Evolutionary conservation across 2,888 invertebrate species (phyloP), one percentile per base, ranked within the genome.

Genomic region (Eledone cirrhosa): DNA sequence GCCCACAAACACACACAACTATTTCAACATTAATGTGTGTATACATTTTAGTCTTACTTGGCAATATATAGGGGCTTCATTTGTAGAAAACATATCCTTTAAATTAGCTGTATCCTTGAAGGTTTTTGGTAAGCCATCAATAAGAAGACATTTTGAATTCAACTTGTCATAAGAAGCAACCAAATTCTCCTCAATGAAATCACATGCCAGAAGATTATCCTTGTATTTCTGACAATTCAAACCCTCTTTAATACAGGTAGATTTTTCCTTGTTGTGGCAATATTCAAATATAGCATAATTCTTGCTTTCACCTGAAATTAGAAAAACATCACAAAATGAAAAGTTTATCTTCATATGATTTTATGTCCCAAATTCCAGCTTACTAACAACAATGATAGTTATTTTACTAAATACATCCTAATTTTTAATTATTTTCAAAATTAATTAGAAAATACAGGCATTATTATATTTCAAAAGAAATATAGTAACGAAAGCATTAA

Each of bases 241-340:
- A 77, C 90, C 85, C 78, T 89, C 89, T 81, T 91, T 91, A n/a
- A 92, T 92, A 80, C 91, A 90, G 29, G 91, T 87, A 4, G 92
- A 91, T 77, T 91, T 89, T 82, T 92, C 92, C 82, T 91, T 91
- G 78, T 90, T 91, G 80, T 87, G 88, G 53, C 89, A 87, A 87
- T 91, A 93, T 84, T 92, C 92, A 41, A 93, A 92, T 86, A 93
- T 91, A 3, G 92, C 93, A 87, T 93, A 93, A 22, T 92, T 92
- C 85, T 92, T 92, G 86, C 91, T 92, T 59, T 90, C 89, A 79
- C 92, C 92, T 92, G 85, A 72, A 72, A 41, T 41, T 41, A 72
- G 29, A 65, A 22, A 65, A 65, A 67, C n/a, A 14, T 3, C n/a
- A 19, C 13, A 11, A 24, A 65, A 14, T 65, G 11, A 4, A n/a